Conservation (phyloP, 2,888 invertebrate genomes). For the Frankliniella fusca region DNA sequence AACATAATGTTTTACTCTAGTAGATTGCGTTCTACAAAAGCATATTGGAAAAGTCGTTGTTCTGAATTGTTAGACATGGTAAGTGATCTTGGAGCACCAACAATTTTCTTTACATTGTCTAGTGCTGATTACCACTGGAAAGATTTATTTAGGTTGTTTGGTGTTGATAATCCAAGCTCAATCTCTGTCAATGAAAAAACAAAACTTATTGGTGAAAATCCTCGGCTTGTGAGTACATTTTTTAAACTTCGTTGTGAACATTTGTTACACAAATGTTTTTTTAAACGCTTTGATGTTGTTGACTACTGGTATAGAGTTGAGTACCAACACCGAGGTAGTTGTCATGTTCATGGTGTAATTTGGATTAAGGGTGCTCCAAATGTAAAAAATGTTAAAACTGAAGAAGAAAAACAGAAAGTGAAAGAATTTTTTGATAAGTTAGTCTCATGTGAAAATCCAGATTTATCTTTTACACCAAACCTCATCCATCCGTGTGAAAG, state of each 20-base stretch:
- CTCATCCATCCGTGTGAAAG: conserved; percentile 34
- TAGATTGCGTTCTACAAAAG: conserved; percentile 33
- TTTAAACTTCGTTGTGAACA: too few species aligned
- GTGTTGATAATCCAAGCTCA: neutral
- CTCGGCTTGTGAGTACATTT: too few species aligned
- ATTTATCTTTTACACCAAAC: conserved; percentile 28
- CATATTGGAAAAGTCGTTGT: conserved; percentile 32
- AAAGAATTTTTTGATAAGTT: conserved; percentile 32
- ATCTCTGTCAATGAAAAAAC: neutral
- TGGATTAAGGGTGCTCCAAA: conserved; percentile 37
- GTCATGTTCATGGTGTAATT: conserved; percentile 36
- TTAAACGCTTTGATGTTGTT: conserved; percentile 15
- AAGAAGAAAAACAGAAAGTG: conserved; percentile 20
- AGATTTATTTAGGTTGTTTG: conserved; percentile 32
- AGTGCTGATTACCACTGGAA: conserved; percentile 37
- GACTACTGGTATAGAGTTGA: conserved; percentile 35
- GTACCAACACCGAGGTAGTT: conserved; percentile 35
- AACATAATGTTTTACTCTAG: conserved; percentile 34
- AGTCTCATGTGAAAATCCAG: conserved; percentile 34
- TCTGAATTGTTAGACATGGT: conserved; percentile 35
- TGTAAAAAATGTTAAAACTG: conserved; percentile 13
- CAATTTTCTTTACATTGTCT: conserved; percentile 36
- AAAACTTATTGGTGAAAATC: conserved; percentile 33
- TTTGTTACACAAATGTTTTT: conserved; percentile 33
- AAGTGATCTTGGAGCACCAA: conserved; percentile 34